Evolutionary conservation across 1,140 invertebrate species (phyloP).

Genomic region (Ruditapes philippinarum): DNA sequence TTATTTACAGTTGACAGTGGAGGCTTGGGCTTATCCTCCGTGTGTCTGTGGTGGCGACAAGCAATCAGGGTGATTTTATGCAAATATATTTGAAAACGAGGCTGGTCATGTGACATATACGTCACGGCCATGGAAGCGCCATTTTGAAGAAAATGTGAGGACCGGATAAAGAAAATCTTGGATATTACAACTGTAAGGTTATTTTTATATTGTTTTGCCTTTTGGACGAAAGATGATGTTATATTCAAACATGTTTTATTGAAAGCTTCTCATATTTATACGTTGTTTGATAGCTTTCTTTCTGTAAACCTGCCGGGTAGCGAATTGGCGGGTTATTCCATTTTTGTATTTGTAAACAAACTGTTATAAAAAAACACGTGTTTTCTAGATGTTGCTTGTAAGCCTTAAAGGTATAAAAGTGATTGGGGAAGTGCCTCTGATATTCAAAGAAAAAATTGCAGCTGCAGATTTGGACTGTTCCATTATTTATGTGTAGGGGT

Average conservation of each 20-base stretch:
- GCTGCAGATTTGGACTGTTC: conserved; percentile 29
- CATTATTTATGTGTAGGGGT: conserved; percentile 45
- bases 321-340: conserved; percentile 60
- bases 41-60: too few species aligned
- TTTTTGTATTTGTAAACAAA: conserved; percentile 63
- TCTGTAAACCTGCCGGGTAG: conserved; percentile 11
- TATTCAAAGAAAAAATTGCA: not conserved
- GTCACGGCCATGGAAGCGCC: conserved; percentile 31
- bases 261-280: not conserved
- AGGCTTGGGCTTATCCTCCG: too few species aligned
- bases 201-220: not conserved
- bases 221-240: not conserved
- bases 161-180: not conserved
- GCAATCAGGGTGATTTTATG: too few species aligned
- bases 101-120: not conserved
- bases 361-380: conserved; percentile 54
- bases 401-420: not conserved
- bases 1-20: too few species aligned
- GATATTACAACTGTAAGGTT: not conserved
- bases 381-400: not conserved
- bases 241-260: not conserved
- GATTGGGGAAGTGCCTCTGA: not conserved
- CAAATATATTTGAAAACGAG: conserved; percentile 18
- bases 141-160: conserved; percentile 44
- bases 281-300: not conserved